phyloP scores from a whole-genome alignment of 2,888 invertebrate genomes.

The Pandemis heparana region DNA sequence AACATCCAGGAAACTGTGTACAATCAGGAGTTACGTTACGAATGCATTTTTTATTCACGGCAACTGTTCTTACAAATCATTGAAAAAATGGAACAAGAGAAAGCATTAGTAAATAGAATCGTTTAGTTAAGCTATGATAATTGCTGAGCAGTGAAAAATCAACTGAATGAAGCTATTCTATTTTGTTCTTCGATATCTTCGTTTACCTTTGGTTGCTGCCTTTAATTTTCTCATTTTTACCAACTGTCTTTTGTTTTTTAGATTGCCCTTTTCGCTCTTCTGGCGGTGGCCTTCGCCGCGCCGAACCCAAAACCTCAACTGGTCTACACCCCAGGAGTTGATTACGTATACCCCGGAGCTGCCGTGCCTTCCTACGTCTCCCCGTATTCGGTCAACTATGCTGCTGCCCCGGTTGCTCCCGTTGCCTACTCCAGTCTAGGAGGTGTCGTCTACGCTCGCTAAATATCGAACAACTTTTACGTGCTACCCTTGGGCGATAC shows the following conservation, averaged over 20 bases:
- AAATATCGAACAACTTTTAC: conserved; percentile 1
- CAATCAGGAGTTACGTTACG: no score
- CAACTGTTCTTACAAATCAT: no score
- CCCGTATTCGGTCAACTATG: conserved; percentile 54
- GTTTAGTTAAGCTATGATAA: no score
- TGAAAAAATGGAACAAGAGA: no score
- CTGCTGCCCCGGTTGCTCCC: conserved; percentile 51
- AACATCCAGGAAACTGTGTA: no score
- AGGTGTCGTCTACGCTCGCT: conserved; percentile 57
- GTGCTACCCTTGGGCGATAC: neutral
- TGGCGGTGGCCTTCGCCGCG: conserved; percentile 81
- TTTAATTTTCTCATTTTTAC: neutral
- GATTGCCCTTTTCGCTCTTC: conserved; percentile 80
- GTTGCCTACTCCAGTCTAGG: conserved; percentile 61
- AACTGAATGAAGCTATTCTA: no score
- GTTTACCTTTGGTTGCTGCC: neutral
- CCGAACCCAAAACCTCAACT: conserved; percentile 69
- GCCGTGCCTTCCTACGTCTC: conserved; percentile 57
- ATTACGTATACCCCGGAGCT: conserved; percentile 65
- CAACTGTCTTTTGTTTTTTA: conserved; percentile 53
- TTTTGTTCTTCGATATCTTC: neutral
- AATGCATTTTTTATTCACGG: no score
- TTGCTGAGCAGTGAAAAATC: no score
- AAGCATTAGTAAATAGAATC: no score
- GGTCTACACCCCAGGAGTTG: conserved; percentile 62